These are phyloP conservation scores for Ostrea edulis DNA, from an alignment of 1,140 invertebrate genomes.

Conservation along the genomic window DNA sequence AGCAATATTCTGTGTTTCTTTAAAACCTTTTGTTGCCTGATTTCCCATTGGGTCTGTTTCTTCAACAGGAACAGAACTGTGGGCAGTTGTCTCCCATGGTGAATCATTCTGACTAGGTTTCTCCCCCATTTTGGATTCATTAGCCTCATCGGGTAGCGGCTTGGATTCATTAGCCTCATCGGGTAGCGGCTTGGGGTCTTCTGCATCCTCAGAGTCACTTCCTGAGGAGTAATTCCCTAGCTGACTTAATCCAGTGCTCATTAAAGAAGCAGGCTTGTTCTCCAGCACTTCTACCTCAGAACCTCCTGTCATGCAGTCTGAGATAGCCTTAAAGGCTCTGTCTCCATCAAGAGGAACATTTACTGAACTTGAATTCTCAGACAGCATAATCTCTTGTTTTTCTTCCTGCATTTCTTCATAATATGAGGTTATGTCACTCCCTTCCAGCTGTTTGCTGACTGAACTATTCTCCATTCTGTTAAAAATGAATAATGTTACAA, in stretches of 20 bases:
- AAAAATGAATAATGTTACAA: neutral
- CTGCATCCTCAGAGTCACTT: constrained; percentile 16
- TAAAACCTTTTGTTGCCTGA: neutral
- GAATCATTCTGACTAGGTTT: neutral
- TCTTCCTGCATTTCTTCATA: neutral
- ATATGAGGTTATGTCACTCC: constrained; percentile 15
- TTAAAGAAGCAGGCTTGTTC: neutral
- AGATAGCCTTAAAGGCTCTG: neutral
- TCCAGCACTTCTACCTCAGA: neutral
- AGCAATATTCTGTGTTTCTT: neutral
- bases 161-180: neutral
- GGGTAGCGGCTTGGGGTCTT: neutral
- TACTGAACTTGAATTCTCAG: neutral
- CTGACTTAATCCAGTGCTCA: constrained; percentile 29
- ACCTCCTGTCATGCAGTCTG: neutral
- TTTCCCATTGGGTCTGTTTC: neutral
- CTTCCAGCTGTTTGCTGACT: neutral
- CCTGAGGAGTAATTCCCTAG: constrained; percentile 10
- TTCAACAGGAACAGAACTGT: neutral
- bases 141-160: neutral
- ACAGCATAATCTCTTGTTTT: neutral
- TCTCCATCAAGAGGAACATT: neutral
- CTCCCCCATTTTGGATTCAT: neutral
- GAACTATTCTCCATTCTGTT: neutral
- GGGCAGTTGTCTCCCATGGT: neutral